Evolutionary conservation across 1,140 invertebrate species (phyloP).

Genomic region (Panonychus citri): DNA sequence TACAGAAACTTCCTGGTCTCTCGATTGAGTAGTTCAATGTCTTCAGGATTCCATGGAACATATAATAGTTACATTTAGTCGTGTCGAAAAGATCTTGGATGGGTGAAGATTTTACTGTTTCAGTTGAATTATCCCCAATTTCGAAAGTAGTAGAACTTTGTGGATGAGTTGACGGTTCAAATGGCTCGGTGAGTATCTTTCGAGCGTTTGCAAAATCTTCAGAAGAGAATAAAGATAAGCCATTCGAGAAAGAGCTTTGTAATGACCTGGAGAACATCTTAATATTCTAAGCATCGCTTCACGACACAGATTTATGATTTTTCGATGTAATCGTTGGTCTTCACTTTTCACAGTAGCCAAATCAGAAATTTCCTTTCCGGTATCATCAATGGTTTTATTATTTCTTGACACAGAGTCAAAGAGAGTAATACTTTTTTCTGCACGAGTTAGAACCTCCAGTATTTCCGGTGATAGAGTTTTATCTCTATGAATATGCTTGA

Average conservation of each 20-base stretch:
- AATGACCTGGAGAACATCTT: constrained; percentile 62
- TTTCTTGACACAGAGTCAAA: background rate
- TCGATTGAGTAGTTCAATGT: constrained; percentile 72
- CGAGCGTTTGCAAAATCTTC: constrained; percentile 18
- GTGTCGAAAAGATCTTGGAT: background rate
- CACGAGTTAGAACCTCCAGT: background rate
- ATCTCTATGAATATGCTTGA: constrained; percentile 46
- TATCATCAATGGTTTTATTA: constrained; percentile 6
- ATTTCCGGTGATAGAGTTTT: background rate
- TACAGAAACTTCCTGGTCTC: constrained; percentile 64
- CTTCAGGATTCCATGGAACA: constrained; percentile 81
- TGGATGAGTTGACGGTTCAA: constrained; percentile 31
- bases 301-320: constrained; percentile 35
- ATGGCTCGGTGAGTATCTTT: background rate
- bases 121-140: background rate
- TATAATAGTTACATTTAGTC: constrained; percentile 32
- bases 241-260: constrained; percentile 69
- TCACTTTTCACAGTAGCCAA: constrained; percentile 10
- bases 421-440: constrained; percentile 2
- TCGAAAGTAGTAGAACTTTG: too few relatives aligned
- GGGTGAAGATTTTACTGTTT: background rate
- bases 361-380: constrained; percentile 15
- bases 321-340: constrained; percentile 14
- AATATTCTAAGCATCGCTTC: constrained; percentile 58
- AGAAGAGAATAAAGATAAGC: constrained; percentile 54